Conservation (phyloP, 2,888 invertebrate genomes). For the Dastarcus helophoroides region DNA sequence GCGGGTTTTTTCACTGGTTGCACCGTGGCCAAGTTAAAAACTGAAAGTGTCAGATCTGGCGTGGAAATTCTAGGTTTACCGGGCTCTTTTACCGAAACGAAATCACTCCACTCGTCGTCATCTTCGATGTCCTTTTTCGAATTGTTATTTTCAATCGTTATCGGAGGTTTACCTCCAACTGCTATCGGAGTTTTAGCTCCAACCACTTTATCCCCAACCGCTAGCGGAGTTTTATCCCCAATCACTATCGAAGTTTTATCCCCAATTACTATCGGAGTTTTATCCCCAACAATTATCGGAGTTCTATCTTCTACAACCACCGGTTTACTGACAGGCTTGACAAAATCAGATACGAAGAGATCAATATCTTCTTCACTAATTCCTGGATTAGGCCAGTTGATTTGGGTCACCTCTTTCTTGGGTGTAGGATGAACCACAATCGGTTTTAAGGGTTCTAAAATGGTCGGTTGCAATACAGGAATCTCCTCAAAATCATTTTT, state of each 20-base stretch:
- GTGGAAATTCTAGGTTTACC: conserved; percentile 24
- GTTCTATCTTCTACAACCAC: conserved; percentile 4
- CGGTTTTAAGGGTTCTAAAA: conserved; percentile 24
- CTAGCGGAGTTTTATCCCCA: too few relatives aligned
- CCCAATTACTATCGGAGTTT: too few relatives aligned
- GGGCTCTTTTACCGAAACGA: conserved; percentile 35
- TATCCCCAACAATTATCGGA: too few relatives aligned
- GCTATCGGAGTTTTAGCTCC: too few relatives aligned
- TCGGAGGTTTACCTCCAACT: too few relatives aligned
- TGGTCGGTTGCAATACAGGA: conserved; percentile 16
- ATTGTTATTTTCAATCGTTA: conserved; percentile 1
- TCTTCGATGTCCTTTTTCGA: too few relatives aligned
- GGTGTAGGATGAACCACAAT: conserved; percentile 9
- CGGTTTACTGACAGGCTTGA: conserved; percentile 6
- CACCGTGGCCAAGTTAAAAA: conserved; percentile 30
- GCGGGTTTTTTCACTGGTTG: conserved; percentile 31
- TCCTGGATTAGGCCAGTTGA: conserved; percentile 54
- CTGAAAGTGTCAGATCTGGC: conserved; percentile 31
- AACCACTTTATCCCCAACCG: too few relatives aligned
- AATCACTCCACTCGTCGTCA: conserved; percentile 52
- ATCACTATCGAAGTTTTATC: too few relatives aligned
- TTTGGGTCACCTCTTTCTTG: conserved; percentile 28
- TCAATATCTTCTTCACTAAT: conserved; percentile 32
- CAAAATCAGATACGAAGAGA: conserved; percentile 28
- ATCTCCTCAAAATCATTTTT: too few relatives aligned